These are phyloP conservation scores for Andrena marginata DNA, from an alignment of 2,888 invertebrate genomes.

Conservation along the genomic window DNA sequence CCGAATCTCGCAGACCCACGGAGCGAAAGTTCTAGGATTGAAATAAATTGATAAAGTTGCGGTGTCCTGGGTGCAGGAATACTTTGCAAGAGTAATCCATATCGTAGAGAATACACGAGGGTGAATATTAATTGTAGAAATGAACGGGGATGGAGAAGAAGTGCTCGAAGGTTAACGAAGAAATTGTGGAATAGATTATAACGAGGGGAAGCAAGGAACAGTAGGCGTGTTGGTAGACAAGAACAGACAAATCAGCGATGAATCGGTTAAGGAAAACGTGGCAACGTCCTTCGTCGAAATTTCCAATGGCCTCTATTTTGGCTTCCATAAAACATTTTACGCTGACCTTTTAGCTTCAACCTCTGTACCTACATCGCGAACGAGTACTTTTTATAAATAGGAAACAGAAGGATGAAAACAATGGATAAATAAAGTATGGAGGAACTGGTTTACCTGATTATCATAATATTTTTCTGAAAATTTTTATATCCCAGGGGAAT, in stretches of 20 bases:
- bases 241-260: neutral
- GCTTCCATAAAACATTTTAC: neutral
- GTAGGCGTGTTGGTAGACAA: no score
- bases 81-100: no score
- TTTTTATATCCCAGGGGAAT: neutral
- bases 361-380: neutral
- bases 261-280: neutral
- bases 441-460: conserved; percentile 19
- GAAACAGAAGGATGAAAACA: neutral
- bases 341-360: neutral
- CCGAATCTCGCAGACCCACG: neutral
- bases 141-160: no score
- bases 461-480: conserved; percentile 8
- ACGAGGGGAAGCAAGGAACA: no score
- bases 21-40: neutral
- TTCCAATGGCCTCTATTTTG: neutral
- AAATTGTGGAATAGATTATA: no score
- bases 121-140: no score
- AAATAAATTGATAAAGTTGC: neutral
- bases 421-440: neutral
- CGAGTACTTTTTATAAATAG: neutral
- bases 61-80: no score
- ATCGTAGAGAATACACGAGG: no score
- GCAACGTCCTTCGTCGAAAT: neutral
- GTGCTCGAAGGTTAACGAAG: no score